Percentiles rank a stretch among this genome's conserved stretches.
Evolutionary conservation across 1,140 invertebrate species (phyloP).

Genomic region (Nasonia giraulti): DNA sequence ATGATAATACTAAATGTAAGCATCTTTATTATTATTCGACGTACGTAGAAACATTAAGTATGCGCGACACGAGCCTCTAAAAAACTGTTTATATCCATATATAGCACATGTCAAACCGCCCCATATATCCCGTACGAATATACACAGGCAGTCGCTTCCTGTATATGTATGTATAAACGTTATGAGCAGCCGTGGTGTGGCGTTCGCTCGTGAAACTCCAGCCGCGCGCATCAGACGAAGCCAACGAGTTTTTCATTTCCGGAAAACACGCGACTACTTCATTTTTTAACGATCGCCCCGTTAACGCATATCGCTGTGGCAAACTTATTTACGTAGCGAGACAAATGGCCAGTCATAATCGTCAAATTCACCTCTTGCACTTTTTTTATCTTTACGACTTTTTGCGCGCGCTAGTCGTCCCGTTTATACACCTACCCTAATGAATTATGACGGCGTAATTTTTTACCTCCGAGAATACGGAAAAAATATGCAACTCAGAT

Average conservation of each 20-base stretch:
- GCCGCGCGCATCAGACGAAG: neutral
- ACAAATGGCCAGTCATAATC: slow-evolving; percentile 19
- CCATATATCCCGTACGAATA: no score
- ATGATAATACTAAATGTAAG: no score
- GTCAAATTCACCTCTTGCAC: neutral
- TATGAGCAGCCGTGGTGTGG: neutral
- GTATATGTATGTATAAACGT: neutral
- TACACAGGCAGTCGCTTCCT: no score
- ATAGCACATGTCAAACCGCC: no score
- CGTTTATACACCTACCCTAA: neutral
- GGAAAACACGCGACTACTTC: slow-evolving; percentile 3
- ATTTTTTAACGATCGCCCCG: slow-evolving; percentile 20
- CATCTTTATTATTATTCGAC: no score
- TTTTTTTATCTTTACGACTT: neutral
- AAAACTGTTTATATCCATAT: no score
- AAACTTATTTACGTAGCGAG: slow-evolving; percentile 13
- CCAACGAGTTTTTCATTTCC: neutral
- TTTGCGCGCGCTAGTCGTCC: neutral
- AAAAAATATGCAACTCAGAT: no score
- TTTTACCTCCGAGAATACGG: no score
- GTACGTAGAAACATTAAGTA: no score
- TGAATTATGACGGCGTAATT: no score
- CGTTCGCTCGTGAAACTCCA: neutral
- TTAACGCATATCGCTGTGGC: neutral
- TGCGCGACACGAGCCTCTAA: no score